Evolutionary conservation across 64 coral and sea anemone genomes (phyloP).

Genomic region (Trachythela sp.): DNA sequence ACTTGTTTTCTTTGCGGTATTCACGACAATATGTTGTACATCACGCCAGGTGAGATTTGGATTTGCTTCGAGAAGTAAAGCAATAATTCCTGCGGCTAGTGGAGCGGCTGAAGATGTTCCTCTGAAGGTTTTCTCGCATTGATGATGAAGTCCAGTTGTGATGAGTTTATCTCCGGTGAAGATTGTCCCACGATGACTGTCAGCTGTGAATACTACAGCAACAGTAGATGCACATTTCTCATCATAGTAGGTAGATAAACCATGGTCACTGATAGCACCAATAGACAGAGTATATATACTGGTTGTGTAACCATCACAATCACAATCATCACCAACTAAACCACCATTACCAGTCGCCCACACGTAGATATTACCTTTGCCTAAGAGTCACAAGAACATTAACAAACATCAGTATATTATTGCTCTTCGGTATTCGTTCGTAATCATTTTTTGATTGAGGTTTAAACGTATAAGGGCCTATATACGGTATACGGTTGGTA

Average conservation of each 20-base stretch:
- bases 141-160: slow-evolving; percentile 84
- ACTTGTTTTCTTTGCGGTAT: slow-evolving; percentile 79
- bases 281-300: slow-evolving; percentile 98
- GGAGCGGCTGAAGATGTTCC: slow-evolving; percentile 95
- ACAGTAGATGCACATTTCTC: slow-evolving; percentile 94
- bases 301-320: slow-evolving; percentile 91
- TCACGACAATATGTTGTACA: slow-evolving; percentile 87
- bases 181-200: slow-evolving; percentile 62
- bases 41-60: slow-evolving; percentile 81
- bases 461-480: too few species aligned
- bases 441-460: too few species aligned
- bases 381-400: slow-evolving; percentile 20
- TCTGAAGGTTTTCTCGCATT: slow-evolving; percentile 74
- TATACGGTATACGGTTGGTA: too few species aligned
- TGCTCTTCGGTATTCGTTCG: too few species aligned
- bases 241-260: slow-evolving; percentile 90
- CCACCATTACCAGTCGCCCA: slow-evolving; percentile 99
- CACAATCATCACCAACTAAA: slow-evolving; percentile 85
- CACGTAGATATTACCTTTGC: slow-evolving; percentile 83
- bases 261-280: slow-evolving; percentile 91
- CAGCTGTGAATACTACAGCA: slow-evolving; percentile 88
- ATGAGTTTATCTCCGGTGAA: slow-evolving; percentile 64
- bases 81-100: slow-evolving; percentile 91
- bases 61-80: slow-evolving; percentile 88
- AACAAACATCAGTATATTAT: too few species aligned